Conservation (phyloP, 2,113 vertebrate genomes). For the Chloropsis cyanopogon region DNA sequence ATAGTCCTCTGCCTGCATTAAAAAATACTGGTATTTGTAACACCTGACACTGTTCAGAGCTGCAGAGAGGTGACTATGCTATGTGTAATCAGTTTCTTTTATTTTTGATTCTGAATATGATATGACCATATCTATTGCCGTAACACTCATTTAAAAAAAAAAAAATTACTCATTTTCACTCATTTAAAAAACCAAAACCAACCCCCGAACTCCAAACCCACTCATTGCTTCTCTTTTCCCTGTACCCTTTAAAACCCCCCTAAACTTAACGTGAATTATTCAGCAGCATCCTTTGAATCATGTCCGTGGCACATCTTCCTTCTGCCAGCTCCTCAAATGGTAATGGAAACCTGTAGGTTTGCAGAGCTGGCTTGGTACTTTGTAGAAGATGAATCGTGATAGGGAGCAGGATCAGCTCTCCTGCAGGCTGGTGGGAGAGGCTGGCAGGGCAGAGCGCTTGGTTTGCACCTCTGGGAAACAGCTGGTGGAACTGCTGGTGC, state of each 20-base stretch:
- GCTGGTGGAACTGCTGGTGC: background rate
- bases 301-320: background rate
- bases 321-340: background rate
- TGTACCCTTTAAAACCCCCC: conserved; percentile 7
- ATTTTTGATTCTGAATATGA: background rate
- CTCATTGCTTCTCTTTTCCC: background rate
- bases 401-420: background rate
- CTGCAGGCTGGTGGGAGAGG: background rate
- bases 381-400: background rate
- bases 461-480: background rate
- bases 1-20: conserved; percentile 18
- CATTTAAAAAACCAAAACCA: background rate
- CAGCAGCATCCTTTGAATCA: conserved; percentile 39
- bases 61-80: background rate
- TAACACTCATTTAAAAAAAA: background rate
- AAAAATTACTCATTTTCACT: background rate
- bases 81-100: background rate
- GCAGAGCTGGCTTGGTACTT: background rate
- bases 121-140: background rate
- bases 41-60: background rate
- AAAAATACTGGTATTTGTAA: conserved; percentile 3
- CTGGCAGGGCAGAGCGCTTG: background rate
- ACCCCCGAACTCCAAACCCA: background rate
- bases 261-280: conserved; percentile 25
- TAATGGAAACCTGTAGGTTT: background rate